Evolutionary conservation across 2,797 vertebrate species (phyloP), one percentile per base, ranked within the genome.

Genomic region (Lindbergichthys nudifrons): DNA sequence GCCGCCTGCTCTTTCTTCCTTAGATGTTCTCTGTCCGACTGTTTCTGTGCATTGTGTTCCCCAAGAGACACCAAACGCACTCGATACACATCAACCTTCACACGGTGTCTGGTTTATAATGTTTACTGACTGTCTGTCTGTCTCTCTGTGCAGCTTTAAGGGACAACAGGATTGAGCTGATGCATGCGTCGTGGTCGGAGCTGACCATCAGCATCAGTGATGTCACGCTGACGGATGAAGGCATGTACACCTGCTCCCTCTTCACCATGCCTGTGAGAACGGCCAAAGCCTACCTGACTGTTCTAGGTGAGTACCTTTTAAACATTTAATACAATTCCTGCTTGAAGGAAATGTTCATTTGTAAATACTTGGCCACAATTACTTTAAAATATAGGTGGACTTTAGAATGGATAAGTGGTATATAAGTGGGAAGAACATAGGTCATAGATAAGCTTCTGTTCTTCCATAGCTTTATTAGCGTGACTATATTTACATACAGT

Each of bases 251-350:
- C 88, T 99, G 98, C 80, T 98, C 98, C 19, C 96, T 99, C 79
- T 99, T 99, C 94, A 99, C 98, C 65, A 98, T 99, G 98, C 98
- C 98, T 30, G 96, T 99, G 91, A 98, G 97, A 93, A 99, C 96
- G 50, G 97, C 97, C 91, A 99, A 97, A 93, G 97, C 98, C 92
- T 99, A 96, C 92, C 95, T 99, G 83, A 99, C 96, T 0, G 97
- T 99, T 61, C 93, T 99, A 0, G 98, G 98, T 99, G 86, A 97
- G 97, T 92, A 46, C 46, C 10, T 8, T 1, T 18, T 52, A 18
- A 6, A 42, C 9, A 53, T 21, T 6, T 3, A 16, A 3, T n/a
- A 2, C 3, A 15, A 30, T 11, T 23, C 36, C 61, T 65, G 12
- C 19, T 41, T 18, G n/a, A 57, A 7, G 12, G 4, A 53, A 32